phyloP scores from a whole-genome alignment of 2,888 invertebrate genomes.

The Fissipunctia ypsillon region DNA sequence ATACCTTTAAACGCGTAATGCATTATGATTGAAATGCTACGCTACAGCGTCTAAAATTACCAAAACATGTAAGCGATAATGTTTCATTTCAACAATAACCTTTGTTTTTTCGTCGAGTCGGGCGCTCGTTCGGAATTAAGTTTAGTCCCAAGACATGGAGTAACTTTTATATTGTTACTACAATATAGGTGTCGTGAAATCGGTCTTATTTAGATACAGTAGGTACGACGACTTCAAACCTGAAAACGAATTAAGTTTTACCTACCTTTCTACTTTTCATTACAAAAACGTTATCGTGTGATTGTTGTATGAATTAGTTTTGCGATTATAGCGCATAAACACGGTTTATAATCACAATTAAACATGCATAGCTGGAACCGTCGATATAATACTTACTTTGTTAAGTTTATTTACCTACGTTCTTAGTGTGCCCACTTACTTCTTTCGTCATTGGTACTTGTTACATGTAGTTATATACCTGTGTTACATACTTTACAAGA shows the following conservation, averaged over 20 bases:
- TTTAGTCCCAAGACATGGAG: constrained; percentile 32
- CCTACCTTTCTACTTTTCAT: constrained; percentile 6
- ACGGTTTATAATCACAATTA: constrained; percentile 25
- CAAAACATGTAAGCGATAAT: constrained; percentile 54
- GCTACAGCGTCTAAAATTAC: constrained; percentile 52
- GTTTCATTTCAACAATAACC: constrained; percentile 55
- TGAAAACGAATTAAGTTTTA: constrained; percentile 15
- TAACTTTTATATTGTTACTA: constrained; percentile 31
- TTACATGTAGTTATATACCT: constrained; percentile 5
- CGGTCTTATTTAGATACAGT: constrained; percentile 19
- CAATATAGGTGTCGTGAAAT: constrained; percentile 39
- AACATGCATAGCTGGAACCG: constrained; percentile 23
- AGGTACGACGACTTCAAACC: constrained; percentile 22
- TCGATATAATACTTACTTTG: constrained; percentile 25
- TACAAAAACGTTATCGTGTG: constrained; percentile 37
- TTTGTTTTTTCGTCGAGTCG: constrained; percentile 41
- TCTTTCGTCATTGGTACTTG: constrained; percentile 23
- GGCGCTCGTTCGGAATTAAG: constrained; percentile 31
- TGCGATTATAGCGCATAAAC: constrained; percentile 50
- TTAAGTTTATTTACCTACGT: constrained; percentile 36
- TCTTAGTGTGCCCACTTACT: constrained; percentile 16
- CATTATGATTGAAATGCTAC: constrained; percentile 32
- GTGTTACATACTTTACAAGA: constrained; percentile 34
- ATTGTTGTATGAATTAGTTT: constrained; percentile 49
- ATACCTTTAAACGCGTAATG: constrained; percentile 23